A percentile compares a stretch with the other conserved stretches of the same genome.
phyloP scores from a whole-genome alignment of 2,797 vertebrate species.

The Hafferia zeledoni region DNA sequence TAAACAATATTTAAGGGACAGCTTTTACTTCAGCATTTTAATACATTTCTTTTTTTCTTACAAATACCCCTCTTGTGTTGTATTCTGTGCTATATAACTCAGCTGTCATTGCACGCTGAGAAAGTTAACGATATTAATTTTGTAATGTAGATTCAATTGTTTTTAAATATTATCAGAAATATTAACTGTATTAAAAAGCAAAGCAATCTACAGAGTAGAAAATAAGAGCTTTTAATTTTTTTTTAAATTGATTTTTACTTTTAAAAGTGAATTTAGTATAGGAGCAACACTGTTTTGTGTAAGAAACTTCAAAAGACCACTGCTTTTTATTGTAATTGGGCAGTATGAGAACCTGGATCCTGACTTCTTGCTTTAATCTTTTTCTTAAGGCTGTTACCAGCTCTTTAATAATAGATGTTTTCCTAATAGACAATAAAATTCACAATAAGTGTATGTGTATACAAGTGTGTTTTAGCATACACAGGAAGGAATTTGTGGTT shows the following conservation, averaged over 20 bases:
- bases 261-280: background rate
- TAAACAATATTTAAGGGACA: background rate
- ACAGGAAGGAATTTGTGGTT: background rate
- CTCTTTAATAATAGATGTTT: background rate
- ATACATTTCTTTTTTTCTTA: background rate
- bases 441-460: accelerated
- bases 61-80: accelerated
- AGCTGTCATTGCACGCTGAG: background rate
- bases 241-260: background rate
- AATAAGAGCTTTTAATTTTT: accelerated
- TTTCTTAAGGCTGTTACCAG: background rate
- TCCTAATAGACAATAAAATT: background rate
- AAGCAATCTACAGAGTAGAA: background rate
- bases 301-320: background rate
- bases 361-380: background rate
- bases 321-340: background rate
- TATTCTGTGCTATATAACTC: background rate
- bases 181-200: background rate
- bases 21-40: background rate
- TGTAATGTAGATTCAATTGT: background rate
- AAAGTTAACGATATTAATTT: background rate
- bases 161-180: background rate
- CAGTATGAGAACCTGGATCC: background rate
- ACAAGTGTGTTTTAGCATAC: background rate
- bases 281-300: background rate